A percentile compares a stretch with the other conserved stretches of the same genome.
phyloP scores from a whole-genome alignment of 2,113 vertebrate species.

The Haplotaxodon microlepis region DNA sequence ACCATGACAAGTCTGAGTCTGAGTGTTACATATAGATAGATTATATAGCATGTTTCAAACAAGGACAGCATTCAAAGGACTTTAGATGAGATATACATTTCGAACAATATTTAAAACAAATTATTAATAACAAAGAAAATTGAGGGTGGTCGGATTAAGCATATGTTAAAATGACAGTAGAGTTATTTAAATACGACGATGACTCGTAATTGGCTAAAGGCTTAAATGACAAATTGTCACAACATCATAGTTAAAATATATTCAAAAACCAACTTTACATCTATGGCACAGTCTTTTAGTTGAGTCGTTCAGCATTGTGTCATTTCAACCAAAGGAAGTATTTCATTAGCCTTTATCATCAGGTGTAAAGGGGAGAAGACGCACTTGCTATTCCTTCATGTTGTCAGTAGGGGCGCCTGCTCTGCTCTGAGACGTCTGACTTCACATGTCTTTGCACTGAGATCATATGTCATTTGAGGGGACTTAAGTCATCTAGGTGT shows the following conservation, averaged over 20 bases:
- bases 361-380: background rate
- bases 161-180: background rate
- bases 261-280: background rate
- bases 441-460: constrained; percentile 58
- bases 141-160: background rate
- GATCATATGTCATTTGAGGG: constrained; percentile 60
- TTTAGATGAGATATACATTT: background rate
- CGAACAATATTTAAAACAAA: background rate
- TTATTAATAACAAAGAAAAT: background rate
- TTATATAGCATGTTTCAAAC: background rate
- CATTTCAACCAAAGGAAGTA: background rate
- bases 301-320: background rate
- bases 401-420: constrained; percentile 13
- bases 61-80: background rate
- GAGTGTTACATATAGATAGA: background rate
- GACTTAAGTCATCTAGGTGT: constrained; percentile 66
- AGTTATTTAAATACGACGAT: background rate
- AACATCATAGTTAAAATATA: background rate
- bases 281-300: background rate
- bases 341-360: background rate
- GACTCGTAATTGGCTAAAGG: background rate
- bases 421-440: constrained; percentile 24
- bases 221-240: background rate
- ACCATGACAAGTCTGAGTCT: background rate
- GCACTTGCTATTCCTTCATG: background rate